phyloP scores from a whole-genome alignment of 2,113 vertebrate genomes.

The Macroglossus sobrinus region DNA sequence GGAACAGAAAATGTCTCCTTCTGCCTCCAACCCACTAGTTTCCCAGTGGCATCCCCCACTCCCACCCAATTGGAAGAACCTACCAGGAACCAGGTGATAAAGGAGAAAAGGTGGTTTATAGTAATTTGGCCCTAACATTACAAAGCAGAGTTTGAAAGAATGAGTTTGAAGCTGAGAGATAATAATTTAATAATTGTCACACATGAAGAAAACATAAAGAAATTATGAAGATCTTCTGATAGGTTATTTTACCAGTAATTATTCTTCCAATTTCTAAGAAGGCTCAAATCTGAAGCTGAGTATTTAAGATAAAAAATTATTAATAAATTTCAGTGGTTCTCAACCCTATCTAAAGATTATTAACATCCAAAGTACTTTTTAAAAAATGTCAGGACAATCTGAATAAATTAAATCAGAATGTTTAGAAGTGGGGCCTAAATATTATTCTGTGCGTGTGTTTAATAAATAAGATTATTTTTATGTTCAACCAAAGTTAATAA shows the following conservation, averaged over 20 bases:
- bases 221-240: background rate
- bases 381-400: background rate
- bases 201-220: background rate
- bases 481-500: background rate
- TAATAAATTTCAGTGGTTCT: background rate
- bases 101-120: background rate
- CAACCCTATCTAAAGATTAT: background rate
- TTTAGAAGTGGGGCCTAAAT: background rate
- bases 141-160: background rate
- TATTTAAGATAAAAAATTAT: background rate
- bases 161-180: background rate
- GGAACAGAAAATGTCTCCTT: background rate
- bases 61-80: background rate
- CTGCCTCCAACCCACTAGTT: background rate
- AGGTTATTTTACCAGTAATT: background rate
- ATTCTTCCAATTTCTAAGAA: background rate
- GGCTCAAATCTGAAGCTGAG: background rate
- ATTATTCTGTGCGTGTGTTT: background rate
- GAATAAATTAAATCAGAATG: background rate
- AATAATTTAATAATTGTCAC: background rate
- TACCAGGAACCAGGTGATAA: background rate
- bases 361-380: background rate
- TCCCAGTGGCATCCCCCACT: background rate
- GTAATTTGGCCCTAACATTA: background rate
- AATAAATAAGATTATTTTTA: background rate